phyloP scores from a whole-genome alignment of 2,888 invertebrate genomes.

The Operophtera brumata region DNA sequence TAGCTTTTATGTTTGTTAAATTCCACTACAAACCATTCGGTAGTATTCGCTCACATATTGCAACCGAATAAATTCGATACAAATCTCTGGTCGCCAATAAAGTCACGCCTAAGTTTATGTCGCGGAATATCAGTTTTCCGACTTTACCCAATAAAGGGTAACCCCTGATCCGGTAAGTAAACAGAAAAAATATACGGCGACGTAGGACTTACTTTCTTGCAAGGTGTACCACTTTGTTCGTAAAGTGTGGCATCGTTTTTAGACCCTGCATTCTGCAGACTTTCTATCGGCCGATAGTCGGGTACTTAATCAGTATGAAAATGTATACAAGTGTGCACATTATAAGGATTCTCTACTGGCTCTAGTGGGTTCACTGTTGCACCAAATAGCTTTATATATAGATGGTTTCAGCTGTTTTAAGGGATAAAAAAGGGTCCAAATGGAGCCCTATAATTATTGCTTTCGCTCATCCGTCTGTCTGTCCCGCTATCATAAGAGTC shows the following conservation, averaged over 20 bases:
- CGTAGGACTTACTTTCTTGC: conserved; percentile 15
- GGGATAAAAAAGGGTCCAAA: too few relatives aligned
- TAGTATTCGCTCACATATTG: conserved; percentile 31
- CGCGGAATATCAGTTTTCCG: conserved; percentile 74
- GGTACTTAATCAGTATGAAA: too few relatives aligned
- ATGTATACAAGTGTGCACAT: too few relatives aligned
- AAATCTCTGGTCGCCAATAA: conserved; percentile 63
- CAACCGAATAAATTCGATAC: conserved; percentile 56
- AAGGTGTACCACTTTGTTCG: neutral
- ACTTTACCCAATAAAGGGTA: conserved; percentile 78
- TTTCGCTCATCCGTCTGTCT: too few relatives aligned
- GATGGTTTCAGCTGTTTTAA: too few relatives aligned
- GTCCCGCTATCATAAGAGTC: too few relatives aligned
- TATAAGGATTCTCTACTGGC: too few relatives aligned
- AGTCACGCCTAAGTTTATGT: conserved; percentile 67
- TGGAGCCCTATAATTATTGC: too few relatives aligned
- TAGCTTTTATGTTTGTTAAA: neutral
- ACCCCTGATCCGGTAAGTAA: conserved; percentile 78
- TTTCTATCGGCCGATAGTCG: too few relatives aligned
- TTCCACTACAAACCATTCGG: neutral
- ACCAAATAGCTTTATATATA: too few relatives aligned
- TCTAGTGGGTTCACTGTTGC: too few relatives aligned
- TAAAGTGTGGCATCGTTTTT: neutral
- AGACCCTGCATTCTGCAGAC: too few relatives aligned
- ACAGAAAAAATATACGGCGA: conserved; percentile 63